A percentile compares a stretch with the other conserved stretches of the same genome.
phyloP scores from a whole-genome alignment of 2,888 invertebrate species.

The Phanerotoma sp. region DNA sequence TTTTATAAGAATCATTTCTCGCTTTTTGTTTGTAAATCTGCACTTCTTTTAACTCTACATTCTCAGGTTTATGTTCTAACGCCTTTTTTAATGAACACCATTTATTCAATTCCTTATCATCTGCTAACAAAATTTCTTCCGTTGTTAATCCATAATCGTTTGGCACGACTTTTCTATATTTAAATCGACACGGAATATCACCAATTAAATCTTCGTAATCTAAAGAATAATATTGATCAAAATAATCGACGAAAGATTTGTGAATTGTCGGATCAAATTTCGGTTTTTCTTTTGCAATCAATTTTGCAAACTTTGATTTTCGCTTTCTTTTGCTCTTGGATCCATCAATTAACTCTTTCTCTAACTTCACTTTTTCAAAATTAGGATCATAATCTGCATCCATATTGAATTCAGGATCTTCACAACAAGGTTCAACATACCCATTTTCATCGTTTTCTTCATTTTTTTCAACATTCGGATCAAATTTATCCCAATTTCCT shows the following conservation, averaged over 20 bases:
- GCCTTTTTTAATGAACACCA: constrained; percentile 94
- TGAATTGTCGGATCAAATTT: constrained; percentile 74
- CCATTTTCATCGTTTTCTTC: constrained; percentile 48
- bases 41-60: constrained; percentile 79
- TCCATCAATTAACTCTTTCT: constrained; percentile 62
- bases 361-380: constrained; percentile 58
- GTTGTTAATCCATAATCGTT: constrained; percentile 89
- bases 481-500: constrained; percentile 68
- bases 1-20: constrained; percentile 72
- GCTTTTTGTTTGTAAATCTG: constrained; percentile 75
- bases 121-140: constrained; percentile 91
- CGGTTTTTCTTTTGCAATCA: constrained; percentile 76
- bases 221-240: constrained; percentile 92
- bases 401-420: constrained; percentile 86
- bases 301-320: constrained; percentile 75
- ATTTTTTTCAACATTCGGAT: constrained; percentile 56
- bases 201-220: constrained; percentile 96
- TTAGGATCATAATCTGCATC: constrained; percentile 80
- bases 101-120: constrained; percentile 90
- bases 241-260: constrained; percentile 80
- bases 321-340: constrained; percentile 65
- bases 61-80: constrained; percentile 73
- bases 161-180: constrained; percentile 84
- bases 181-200: constrained; percentile 88
- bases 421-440: constrained; percentile 63